A percentile compares a stretch with the other conserved stretches of the same genome.
Conservation (phyloP, 2,113 vertebrate species). For the Leucosticte australis region DNA sequence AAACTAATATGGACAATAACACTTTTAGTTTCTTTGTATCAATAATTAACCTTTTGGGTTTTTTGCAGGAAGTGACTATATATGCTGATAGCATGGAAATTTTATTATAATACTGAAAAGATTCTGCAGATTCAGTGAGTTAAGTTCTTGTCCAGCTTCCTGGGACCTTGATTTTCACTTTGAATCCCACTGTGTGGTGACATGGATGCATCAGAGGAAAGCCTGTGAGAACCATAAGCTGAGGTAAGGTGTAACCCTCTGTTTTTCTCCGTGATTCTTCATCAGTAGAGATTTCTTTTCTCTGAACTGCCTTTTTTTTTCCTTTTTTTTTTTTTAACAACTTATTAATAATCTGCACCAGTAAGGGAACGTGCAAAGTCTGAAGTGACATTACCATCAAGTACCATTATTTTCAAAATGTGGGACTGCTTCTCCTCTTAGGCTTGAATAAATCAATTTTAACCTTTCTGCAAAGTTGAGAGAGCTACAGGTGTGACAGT, state of each 20-base stretch:
- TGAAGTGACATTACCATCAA: background rate
- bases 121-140: background rate
- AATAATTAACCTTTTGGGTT: accelerated
- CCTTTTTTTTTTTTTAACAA: background rate
- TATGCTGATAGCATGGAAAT: background rate
- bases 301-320: background rate
- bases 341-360: background rate
- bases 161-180: background rate
- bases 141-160: background rate
- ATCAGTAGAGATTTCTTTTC: background rate
- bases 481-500: background rate
- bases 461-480: background rate
- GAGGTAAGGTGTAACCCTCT: background rate
- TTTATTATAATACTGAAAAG: background rate
- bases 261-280: background rate
- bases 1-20: accelerated
- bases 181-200: accelerated
- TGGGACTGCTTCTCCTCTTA: background rate
- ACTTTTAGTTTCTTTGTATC: background rate
- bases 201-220: background rate
- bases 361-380: background rate
- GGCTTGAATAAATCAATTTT: background rate
- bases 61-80: background rate
- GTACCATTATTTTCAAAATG: background rate
- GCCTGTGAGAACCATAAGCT: accelerated